These are phyloP conservation scores for Helarctos malayanus DNA, from an alignment of 2,797 vertebrate species.

Conservation along the genomic window DNA sequence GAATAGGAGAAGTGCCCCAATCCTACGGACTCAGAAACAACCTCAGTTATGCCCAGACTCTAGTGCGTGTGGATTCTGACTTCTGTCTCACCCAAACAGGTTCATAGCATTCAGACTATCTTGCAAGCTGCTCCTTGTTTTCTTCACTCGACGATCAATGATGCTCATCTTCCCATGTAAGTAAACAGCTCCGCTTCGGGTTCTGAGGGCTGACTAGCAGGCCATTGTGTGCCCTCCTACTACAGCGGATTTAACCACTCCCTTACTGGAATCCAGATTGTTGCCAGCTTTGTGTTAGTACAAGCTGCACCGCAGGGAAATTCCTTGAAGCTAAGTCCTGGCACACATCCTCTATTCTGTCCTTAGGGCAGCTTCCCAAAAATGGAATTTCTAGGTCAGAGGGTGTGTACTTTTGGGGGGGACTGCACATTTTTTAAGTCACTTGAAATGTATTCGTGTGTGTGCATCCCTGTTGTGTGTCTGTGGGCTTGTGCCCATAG, in stretches of 20 bases:
- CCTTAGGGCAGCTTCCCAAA: constrained; percentile 24
- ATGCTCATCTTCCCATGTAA: neutral
- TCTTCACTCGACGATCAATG: neutral
- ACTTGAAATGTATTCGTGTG: neutral
- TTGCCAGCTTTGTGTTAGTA: constrained; percentile 19
- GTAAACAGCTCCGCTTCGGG: neutral
- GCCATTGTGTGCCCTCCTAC: neutral
- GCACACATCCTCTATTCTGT: neutral
- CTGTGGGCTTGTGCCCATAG: neutral
- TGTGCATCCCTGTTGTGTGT: neutral
- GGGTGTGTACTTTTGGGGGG: neutral
- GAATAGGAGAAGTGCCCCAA: neutral
- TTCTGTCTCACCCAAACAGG: neutral
- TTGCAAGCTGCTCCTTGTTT: neutral
- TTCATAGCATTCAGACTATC: neutral
- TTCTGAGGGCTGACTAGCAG: neutral
- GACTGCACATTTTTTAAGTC: neutral
- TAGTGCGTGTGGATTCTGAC: neutral
- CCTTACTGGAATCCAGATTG: neutral
- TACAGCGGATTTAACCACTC: neutral
- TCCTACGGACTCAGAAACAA: neutral
- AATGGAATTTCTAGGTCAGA: constrained; percentile 37
- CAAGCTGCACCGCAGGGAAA: neutral
- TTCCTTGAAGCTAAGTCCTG: constrained; percentile 35
- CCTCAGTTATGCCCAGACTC: neutral